Base-by-base conservation (phyloP, 2,797 vertebrate species). In the Alfaro cultratus region DNA sequence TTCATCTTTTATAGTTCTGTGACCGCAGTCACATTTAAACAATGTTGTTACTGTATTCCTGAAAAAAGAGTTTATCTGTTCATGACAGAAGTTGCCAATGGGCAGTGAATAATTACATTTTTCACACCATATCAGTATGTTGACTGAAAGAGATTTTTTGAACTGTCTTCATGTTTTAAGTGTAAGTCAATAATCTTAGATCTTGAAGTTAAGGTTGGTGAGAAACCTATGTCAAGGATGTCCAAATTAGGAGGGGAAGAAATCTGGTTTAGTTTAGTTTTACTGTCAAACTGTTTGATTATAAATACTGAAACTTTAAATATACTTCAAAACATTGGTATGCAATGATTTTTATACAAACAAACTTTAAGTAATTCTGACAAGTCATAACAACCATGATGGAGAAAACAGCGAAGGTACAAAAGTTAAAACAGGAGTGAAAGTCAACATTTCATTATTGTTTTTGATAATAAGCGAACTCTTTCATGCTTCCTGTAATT, bases 401-500 rank as follows among this genome's bases (percentile, higher is more conserved):
- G 11, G 4, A 60, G n/a, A 60, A 57, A 60, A 60, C n/a, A 31
- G 57, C 7, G 57, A 62, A 31, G 31, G 16, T 36, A 7, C 60
- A 64, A 12, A 18, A 64, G 31, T 18, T 13, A 16, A 36, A 64
- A 64, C 31, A 26, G 21, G 34, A 23, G 34, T 23, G 18, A 26
- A 34, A 67, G 62, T 36, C 34, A 67, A 39, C 18, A 23, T 67
- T 67, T 67, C 7, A 68, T 68, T 39, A 64, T 23, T 68, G 62
- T 68, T 41, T 68, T 68, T 68, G 21, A 68, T 26, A 21, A 34
- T 21, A 23, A 64, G 31, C 26, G 21, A 64, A 64, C 34, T 6
- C 36, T 43, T 45, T 75, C 29, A 72, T 46, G 4, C 68, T 77
- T 43, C 13, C 29, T 31, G 10, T 80, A 2, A 13, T 78, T 84